phyloP scores from a whole-genome alignment of 2,888 invertebrate species.

The Epirrita christyi region DNA sequence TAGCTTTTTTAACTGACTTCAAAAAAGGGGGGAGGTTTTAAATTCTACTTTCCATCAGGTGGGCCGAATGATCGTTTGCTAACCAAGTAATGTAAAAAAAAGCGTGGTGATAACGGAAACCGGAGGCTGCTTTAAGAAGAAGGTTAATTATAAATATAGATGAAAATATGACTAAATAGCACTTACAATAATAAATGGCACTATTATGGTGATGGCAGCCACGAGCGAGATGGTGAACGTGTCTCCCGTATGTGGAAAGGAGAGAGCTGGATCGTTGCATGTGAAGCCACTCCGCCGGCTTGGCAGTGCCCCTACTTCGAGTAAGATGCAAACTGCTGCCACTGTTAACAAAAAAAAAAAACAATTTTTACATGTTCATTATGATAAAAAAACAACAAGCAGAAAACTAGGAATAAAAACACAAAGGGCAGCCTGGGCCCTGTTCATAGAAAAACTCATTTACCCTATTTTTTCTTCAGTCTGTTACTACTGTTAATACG shows the following conservation, averaged over 20 bases:
- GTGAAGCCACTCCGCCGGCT: constrained; percentile 87
- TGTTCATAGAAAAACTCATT: neutral
- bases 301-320: constrained; percentile 87
- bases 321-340: constrained; percentile 81
- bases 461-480: no score
- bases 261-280: constrained; percentile 89
- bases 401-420: no score
- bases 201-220: constrained; percentile 78
- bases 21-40: no score
- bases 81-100: no score
- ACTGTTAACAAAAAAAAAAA: constrained; percentile 79
- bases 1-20: no score
- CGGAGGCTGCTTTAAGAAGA: no score
- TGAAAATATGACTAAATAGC: no score
- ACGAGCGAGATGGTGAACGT: constrained; percentile 86
- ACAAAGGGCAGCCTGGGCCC: no score
- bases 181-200: constrained; percentile 86
- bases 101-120: neutral
- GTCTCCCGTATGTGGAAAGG: constrained; percentile 87
- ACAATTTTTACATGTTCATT: neutral
- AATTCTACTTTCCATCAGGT: no score
- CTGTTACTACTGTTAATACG: no score
- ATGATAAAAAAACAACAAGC: neutral
- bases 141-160: no score
- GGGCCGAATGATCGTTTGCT: no score